Evolutionary conservation across 2,888 invertebrate species (phyloP), one percentile per base, ranked within the genome.

Genomic region (Thera britannica): DNA sequence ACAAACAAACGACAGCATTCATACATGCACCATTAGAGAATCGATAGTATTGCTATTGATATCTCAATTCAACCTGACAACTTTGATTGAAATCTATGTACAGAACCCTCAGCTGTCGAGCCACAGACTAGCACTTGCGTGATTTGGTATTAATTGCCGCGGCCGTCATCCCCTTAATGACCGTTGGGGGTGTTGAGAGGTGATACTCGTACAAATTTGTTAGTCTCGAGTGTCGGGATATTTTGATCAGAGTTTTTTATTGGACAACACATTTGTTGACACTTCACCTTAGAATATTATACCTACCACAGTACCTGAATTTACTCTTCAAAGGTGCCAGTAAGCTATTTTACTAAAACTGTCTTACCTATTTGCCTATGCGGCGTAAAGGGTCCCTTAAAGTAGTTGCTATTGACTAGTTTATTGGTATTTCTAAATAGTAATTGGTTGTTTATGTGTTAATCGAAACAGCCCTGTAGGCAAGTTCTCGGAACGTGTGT

Each of bases 71-170:
- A 51, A 9, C 34, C 3, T 23, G 34, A 34, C 9, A 52, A 52
- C 34, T 34, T 52, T 12, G 51, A 62, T 62, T 44, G 11, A 62
- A 62, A 55, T 62, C 44, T 62, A 62, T 35, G 64, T 41, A 11
- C 7, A 12, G 34, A 60, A 61, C 55, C 61, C 58, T 38, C 55
- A 9, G 34, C 44, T 51, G 7, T 60, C 35, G 12, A 46, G 44
- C 64, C 55, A 49, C 38, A 48, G 55, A 49, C 65, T 65, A 56
- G 62, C 62, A 62, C 65, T 65, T 56, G 59, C 48, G 59, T 69
- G 69, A 69, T 69, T 69, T 60, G 65, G 57, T 66, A 69, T 66
- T 69, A 66, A 69, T 69, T 66, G 56, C 66, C 58, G 49, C n/a
- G 41, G 65, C 69, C 65, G 59, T 63, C 65, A 63, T 63, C 62